Percentiles rank a stretch among this genome's conserved stretches.
Conservation (phyloP, 2,797 vertebrate genomes). For the Notamacropus eugenii region DNA sequence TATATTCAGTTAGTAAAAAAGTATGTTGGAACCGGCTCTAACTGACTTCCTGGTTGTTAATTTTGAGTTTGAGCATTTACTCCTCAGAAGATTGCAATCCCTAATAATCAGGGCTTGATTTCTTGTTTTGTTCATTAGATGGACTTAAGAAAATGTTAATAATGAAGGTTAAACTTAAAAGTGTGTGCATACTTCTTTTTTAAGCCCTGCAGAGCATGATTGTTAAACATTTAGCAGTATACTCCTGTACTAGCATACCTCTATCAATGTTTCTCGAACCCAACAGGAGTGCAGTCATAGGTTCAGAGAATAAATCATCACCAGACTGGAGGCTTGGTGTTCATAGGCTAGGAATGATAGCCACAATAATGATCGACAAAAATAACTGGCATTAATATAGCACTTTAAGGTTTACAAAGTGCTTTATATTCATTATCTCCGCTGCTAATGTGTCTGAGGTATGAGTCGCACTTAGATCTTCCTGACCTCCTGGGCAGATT, state of each 20-base stretch:
- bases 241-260: neutral
- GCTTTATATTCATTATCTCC: neutral
- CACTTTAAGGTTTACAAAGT: neutral
- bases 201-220: neutral
- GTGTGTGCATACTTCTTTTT: neutral
- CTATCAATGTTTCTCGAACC: neutral
- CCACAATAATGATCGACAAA: neutral
- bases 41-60: neutral
- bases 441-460: neutral
- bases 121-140: neutral
- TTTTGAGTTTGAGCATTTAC: neutral
- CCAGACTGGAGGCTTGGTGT: neutral
- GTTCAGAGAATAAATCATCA: neutral
- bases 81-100: neutral
- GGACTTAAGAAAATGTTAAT: neutral
- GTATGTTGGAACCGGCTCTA: neutral
- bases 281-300: neutral
- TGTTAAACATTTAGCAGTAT: neutral
- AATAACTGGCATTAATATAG: neutral
- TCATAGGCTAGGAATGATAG: neutral
- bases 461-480: neutral
- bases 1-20: neutral
- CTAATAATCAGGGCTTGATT: neutral
- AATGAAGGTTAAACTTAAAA: neutral
- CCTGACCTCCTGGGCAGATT: neutral